phyloP scores from a whole-genome alignment of 2,888 invertebrate species.

The Thelaira solivaga region DNA sequence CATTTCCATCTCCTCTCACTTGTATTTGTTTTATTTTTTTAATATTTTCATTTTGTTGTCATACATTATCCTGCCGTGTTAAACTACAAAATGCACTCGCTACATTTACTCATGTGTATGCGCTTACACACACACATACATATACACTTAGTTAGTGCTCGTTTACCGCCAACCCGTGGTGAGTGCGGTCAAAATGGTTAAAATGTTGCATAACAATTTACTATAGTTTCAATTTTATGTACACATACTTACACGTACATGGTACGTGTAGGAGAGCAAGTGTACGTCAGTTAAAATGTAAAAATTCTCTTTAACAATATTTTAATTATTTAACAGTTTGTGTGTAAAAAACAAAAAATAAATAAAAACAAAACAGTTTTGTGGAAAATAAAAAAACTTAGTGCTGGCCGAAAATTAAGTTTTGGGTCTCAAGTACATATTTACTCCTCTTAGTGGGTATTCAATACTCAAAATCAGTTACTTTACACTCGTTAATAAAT shows the following conservation, averaged over 20 bases:
- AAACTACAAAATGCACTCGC: slow-evolving; percentile 59
- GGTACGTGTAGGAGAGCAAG: too few relatives aligned
- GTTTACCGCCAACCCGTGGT: slow-evolving; percentile 62
- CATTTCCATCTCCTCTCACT: background rate
- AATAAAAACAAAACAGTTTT: too few relatives aligned
- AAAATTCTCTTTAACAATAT: too few relatives aligned
- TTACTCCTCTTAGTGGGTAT: too few relatives aligned
- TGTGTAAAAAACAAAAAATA: too few relatives aligned
- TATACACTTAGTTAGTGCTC: slow-evolving; percentile 44
- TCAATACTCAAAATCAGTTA: too few relatives aligned
- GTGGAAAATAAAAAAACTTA: too few relatives aligned
- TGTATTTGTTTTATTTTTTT: slow-evolving; percentile 1
- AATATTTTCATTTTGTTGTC: slow-evolving; percentile 52
- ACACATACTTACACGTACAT: background rate
- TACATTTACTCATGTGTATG: background rate
- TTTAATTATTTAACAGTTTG: too few relatives aligned
- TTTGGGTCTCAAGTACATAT: too few relatives aligned
- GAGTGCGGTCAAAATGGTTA: slow-evolving; percentile 72
- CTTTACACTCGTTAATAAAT: too few relatives aligned
- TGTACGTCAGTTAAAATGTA: too few relatives aligned
- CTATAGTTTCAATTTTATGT: slow-evolving; percentile 53
- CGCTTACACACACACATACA: slow-evolving; percentile 55
- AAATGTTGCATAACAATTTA: slow-evolving; percentile 66
- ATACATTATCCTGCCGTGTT: slow-evolving; percentile 57
- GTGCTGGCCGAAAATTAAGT: too few relatives aligned